Conservation (phyloP, 2,888 invertebrate species). For the Zaprionus obscuricornis region DNA sequence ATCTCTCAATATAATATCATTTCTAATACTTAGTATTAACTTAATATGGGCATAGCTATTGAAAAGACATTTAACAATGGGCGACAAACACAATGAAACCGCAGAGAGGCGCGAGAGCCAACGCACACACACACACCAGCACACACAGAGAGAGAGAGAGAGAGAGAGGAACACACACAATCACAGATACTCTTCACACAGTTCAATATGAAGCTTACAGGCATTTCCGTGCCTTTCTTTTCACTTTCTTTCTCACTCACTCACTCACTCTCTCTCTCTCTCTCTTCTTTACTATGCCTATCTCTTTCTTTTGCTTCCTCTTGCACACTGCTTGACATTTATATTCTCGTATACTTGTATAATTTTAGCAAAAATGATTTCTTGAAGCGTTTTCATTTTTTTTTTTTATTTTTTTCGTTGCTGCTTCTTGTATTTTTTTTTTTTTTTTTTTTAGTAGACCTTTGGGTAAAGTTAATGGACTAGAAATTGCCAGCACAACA, state of each 20-base stretch:
- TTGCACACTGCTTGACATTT: slow-evolving; percentile 59
- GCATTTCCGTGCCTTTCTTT: slow-evolving; percentile 29
- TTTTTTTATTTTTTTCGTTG: no score
- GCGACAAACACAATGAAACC: background rate
- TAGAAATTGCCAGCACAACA: slow-evolving; percentile 67
- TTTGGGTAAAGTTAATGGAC: slow-evolving; percentile 81
- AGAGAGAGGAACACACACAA: slow-evolving; percentile 10
- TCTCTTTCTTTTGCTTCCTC: no score
- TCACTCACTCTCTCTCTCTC: background rate
- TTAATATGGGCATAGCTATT: slow-evolving; percentile 35
- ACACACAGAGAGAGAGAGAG: background rate
- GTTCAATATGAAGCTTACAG: slow-evolving; percentile 11
- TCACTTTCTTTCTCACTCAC: no score
- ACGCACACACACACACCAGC: slow-evolving; percentile 32
- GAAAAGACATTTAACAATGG: slow-evolving; percentile 33
- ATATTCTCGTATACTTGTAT: slow-evolving; percentile 25
- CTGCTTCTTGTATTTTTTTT: no score
- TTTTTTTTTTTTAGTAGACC: slow-evolving; percentile 76
- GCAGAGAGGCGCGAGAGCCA: background rate
- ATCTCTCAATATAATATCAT: no score
- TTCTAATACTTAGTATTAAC: slow-evolving; percentile 44
- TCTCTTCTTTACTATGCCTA: no score
- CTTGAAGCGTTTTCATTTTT: slow-evolving; percentile 72
- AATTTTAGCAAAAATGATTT: slow-evolving; percentile 60
- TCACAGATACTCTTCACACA: slow-evolving; percentile 28